Percentiles rank a stretch among this genome's conserved stretches.
Evolutionary conservation across 2,888 invertebrate species (phyloP).

Genomic region (Drosophila neotestacea): DNA sequence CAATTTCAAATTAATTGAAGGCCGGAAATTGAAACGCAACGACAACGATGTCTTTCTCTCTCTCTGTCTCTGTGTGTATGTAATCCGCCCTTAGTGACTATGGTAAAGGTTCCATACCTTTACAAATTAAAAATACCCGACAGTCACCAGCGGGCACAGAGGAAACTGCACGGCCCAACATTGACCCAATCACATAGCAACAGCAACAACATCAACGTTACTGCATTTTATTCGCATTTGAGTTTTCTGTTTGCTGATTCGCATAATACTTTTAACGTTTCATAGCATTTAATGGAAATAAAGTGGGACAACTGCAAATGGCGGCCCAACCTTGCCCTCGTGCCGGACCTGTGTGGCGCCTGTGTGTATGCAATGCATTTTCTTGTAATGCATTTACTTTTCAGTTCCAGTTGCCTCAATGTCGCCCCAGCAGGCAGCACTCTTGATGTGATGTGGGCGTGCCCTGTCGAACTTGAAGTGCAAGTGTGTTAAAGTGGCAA

Average conservation of each 20-base stretch:
- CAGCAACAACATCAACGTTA: conserved; percentile 25
- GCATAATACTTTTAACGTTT: conserved; percentile 75
- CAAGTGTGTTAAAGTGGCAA: conserved; percentile 62
- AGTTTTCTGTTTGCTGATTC: conserved; percentile 49
- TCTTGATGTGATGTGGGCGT: conserved; percentile 31
- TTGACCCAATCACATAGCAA: conserved; percentile 8
- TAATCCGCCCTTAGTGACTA: no score
- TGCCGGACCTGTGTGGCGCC: conserved; percentile 15
- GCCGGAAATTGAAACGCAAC: conserved; percentile 76
- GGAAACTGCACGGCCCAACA: conserved; percentile 30
- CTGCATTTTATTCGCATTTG: conserved; percentile 44
- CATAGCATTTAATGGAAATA: conserved; percentile 63
- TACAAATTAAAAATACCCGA: conserved; percentile 37
- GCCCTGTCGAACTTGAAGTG: conserved; percentile 60
- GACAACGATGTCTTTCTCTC: conserved; percentile 15
- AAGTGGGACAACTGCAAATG: conserved; percentile 34
- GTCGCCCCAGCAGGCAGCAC: conserved; percentile 3
- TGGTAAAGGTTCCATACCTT: background rate
- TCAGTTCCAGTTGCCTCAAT: conserved; percentile 8
- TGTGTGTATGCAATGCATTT: conserved; percentile 52
- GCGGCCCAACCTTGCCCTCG: background rate
- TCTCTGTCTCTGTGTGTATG: no score
- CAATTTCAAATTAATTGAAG: conserved; percentile 74
- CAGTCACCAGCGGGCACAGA: conserved; percentile 4
- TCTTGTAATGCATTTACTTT: conserved; percentile 72